Conservation (phyloP, 2,888 invertebrate species). For the Odontothrips loti region DNA sequence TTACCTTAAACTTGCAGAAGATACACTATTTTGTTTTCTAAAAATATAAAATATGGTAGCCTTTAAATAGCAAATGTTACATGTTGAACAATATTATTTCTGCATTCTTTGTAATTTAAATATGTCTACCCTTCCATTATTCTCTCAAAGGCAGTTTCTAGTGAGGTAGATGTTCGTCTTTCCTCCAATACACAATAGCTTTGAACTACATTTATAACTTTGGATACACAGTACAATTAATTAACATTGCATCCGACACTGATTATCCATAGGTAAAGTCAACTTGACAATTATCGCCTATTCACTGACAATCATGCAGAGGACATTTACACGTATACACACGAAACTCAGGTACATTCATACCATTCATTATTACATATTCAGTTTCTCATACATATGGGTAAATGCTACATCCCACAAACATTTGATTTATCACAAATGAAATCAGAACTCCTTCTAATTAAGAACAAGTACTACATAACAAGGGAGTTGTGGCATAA, state of each 20-base stretch:
- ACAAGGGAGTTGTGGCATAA: neutral
- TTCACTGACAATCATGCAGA: neutral
- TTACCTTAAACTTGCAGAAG: too few relatives aligned
- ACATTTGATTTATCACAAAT: neutral
- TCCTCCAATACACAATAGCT: neutral
- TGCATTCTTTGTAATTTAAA: neutral
- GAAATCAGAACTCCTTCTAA: neutral
- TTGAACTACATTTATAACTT: neutral
- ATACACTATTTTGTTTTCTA: too few relatives aligned
- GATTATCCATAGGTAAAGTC: neutral
- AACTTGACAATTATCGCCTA: neutral
- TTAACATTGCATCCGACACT: neutral
- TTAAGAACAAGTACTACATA: neutral
- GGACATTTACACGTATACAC: neutral
- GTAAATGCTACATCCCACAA: slow-evolving; percentile 10
- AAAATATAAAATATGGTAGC: neutral
- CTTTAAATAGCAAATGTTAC: neutral
- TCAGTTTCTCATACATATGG: neutral
- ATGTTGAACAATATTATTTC: neutral
- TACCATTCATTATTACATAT: neutral
- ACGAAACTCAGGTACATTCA: slow-evolving; percentile 13
- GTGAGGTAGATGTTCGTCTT: slow-evolving; percentile 13
- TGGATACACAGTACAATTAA: neutral
- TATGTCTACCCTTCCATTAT: neutral
- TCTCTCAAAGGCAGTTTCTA: neutral